A percentile compares a stretch with the other conserved stretches of the same genome.
Evolutionary conservation across 2,797 vertebrate species (phyloP).

Genomic region (Poecilia gillii): DNA sequence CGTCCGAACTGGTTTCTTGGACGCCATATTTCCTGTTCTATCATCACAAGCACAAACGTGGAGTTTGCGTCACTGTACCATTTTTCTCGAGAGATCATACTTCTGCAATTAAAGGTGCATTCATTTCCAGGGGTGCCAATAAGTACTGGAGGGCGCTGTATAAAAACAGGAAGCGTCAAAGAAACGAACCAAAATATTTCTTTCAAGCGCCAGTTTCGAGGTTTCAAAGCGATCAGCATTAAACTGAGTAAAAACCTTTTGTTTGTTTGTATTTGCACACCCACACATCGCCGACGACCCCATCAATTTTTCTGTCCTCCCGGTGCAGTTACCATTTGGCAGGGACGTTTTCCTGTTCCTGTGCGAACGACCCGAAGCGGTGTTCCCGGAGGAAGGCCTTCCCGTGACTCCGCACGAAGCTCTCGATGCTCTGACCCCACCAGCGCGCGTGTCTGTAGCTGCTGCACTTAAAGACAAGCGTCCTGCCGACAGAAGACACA

Average conservation of each 20-base stretch:
- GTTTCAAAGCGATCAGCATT: background rate
- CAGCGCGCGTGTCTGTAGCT: constrained; percentile 94
- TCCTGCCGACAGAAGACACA: constrained; percentile 73
- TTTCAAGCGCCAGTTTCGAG: background rate
- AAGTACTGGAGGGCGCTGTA: background rate
- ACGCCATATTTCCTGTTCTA: background rate
- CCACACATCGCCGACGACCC: background rate
- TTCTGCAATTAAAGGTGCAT: background rate
- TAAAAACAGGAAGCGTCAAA: background rate
- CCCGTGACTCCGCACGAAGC: constrained; percentile 87
- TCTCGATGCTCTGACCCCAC: constrained; percentile 96
- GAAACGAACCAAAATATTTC: background rate
- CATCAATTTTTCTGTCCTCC: background rate
- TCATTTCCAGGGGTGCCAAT: background rate
- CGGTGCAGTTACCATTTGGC: constrained; percentile 87
- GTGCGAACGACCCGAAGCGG: constrained; percentile 92
- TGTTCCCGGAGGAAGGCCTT: constrained; percentile 89
- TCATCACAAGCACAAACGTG: background rate
- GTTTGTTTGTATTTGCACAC: background rate
- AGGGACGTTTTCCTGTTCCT: constrained; percentile 86
- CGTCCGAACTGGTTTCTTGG: background rate
- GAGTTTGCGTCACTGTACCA: background rate
- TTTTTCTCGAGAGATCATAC: background rate
- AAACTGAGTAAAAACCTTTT: background rate
- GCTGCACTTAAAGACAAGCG: constrained; percentile 93